Base-by-base conservation (phyloP, 1,140 invertebrate species). In the Pinna nobilis region DNA sequence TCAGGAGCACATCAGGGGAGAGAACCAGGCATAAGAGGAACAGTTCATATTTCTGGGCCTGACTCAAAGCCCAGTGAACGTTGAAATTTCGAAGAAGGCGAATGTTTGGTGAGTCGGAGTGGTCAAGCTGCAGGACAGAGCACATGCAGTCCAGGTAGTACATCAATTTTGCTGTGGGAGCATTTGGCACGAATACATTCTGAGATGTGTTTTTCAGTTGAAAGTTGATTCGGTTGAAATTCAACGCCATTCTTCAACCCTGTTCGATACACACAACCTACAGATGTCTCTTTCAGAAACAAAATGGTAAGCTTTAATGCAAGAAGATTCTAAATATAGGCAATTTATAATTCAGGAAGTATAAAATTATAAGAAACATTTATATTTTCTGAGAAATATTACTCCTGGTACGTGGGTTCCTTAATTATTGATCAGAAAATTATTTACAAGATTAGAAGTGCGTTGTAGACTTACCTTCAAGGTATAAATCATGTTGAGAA, bases 131-230 rank as follows among this genome's bases (percentile, higher is more conserved):
- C 0, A 70, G 44, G 6, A 61, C 39, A n/a, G 55, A 49, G 39
- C 67, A 70, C 57, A 70, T 47, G 39, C 67, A 70, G 3, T 70
- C 49, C 6, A 70, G 41, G n/a, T 70, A 70, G 11, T 70, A 70
- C 67, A 70, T 70, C 41, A 70, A 20, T 28, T 33, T 47, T 6
- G 67, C 67, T 0, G 61, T 20, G 3, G 67, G 67, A 35, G 55
- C n/a, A 18, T 70, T 47, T 1, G 67, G 67, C 3, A 70, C 32
- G 60, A 67, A 59, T 32, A 61, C 53, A 15, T 20, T 51, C 5
- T 15, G 30, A n/a, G 60, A 49, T 3, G 60, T 68, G 28, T 69
- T 69, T 47, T 57, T 41, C 4, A 69, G 39, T 28, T 55, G 41
- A 49, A 69, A 53, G 3, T 41, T 47, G 11, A 37, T 60, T 30